Evolutionary conservation across 2,113 vertebrate species (phyloP), one percentile per base, ranked within the genome.

Genomic region (Alouatta palliata): DNA sequence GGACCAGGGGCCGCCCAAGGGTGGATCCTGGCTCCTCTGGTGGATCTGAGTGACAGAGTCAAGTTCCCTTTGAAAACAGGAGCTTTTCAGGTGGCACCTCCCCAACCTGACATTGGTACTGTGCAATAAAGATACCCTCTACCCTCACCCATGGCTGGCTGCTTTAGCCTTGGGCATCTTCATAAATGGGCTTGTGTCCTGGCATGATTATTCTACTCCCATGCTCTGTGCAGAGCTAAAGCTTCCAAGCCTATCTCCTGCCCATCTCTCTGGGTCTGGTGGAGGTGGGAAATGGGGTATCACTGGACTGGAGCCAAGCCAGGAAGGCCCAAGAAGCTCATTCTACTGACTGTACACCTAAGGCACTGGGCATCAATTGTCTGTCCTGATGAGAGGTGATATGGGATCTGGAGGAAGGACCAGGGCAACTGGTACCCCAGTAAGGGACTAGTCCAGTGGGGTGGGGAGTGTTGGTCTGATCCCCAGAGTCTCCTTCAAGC

Each of bases 101-200:
- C 14, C 45, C 13, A 83, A 71, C 49, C 43, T 96, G 95, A 96
- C 92, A 90, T 94, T 93, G 92, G 76, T 94, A 68, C 40, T 77
- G 96, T 98, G 96, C 96, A 97, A 97, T 98, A 98, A 98, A 98
- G 95, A 95, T 12, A 76, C 17, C 25, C 27, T 52, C 8, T 17
- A 54, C 47, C 68, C 52, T 92, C 76, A 68, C 25, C 58, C 40
- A 37, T 0, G 32, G 66, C 92, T 90, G 85, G 27, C 54, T 93
- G 82, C 43, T 87, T 84, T 81, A 94, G 84, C 92, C 84, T 79
- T 94, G 95, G 87, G 75, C 68, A 75, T 37, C 25, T 93, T 94
- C 47, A 86, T 40, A 43, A 30, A 75, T 5, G n/a, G 92, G 86
- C 32, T 79, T 79, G 68, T 45, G 52, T 83, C 68, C 80, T 93